A percentile compares a stretch with the other conserved stretches of the same genome.
phyloP scores from a whole-genome alignment of 2,888 invertebrate genomes.

The Trilocha varians region DNA sequence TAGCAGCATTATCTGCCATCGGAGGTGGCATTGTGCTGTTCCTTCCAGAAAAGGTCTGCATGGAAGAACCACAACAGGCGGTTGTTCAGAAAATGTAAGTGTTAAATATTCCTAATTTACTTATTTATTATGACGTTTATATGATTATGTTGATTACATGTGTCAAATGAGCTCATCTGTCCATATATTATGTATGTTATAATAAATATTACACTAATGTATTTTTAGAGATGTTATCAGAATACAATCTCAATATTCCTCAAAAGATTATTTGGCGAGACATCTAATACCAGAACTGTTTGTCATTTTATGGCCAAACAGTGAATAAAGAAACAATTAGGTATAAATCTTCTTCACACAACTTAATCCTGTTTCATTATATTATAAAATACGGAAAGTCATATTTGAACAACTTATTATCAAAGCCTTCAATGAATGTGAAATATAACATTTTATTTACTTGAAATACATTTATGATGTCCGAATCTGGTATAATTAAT shows the following conservation, averaged over 20 bases:
- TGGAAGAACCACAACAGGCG: constrained; percentile 17
- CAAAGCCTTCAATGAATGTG: too few relatives aligned
- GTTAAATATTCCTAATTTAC: not conserved
- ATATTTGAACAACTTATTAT: too few relatives aligned
- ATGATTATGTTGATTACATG: too few relatives aligned
- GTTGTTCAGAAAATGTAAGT: constrained; percentile 39
- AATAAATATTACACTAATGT: too few relatives aligned
- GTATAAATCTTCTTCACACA: constrained; percentile 1
- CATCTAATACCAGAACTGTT: constrained; percentile 4
- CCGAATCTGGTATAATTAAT: too few relatives aligned
- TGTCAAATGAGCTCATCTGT: too few relatives aligned
- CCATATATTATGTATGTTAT: too few relatives aligned
- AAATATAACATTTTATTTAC: too few relatives aligned
- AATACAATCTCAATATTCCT: not conserved
- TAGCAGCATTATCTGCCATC: constrained; percentile 78
- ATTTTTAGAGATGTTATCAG: not conserved
- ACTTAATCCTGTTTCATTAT: too few relatives aligned
- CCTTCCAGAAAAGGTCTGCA: constrained; percentile 80
- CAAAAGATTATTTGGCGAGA: not conserved
- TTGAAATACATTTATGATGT: too few relatives aligned
- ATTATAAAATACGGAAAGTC: too few relatives aligned
- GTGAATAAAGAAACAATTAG: constrained; percentile 11
- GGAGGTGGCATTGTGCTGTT: constrained; percentile 82
- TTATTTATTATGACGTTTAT: not conserved
- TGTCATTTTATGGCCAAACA: constrained; percentile 6